A percentile compares a stretch with the other conserved stretches of the same genome.
Conservation (phyloP, 2,888 invertebrate species). For the Dynastes tityus region DNA sequence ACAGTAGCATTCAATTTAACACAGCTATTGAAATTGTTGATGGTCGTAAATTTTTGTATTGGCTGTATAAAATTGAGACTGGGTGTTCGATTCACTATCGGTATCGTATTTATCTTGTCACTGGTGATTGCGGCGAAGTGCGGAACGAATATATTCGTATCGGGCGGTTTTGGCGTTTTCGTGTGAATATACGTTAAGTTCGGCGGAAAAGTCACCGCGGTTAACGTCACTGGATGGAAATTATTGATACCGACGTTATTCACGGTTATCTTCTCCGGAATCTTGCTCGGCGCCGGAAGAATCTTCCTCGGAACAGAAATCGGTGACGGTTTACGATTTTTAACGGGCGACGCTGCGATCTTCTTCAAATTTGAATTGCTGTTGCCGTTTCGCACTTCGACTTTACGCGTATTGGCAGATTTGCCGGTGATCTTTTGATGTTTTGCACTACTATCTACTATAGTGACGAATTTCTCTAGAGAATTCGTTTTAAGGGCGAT, state of each 20-base stretch:
- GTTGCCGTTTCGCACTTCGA: slow-evolving; percentile 64
- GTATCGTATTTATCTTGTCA: slow-evolving; percentile 65
- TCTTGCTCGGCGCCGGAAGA: slow-evolving; percentile 68
- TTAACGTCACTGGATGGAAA: slow-evolving; percentile 67
- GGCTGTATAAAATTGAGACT: slow-evolving; percentile 68
- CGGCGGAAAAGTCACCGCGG: slow-evolving; percentile 66
- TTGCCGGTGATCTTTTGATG: slow-evolving; percentile 58
- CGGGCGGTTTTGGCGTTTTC: slow-evolving; percentile 68
- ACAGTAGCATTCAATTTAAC: slow-evolving; percentile 70
- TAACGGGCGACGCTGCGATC: slow-evolving; percentile 59
- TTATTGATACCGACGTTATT: slow-evolving; percentile 61
- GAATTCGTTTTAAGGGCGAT: slow-evolving; percentile 56
- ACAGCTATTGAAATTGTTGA: slow-evolving; percentile 66
- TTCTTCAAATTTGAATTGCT: slow-evolving; percentile 63
- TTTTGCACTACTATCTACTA: slow-evolving; percentile 62
- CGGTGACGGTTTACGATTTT: slow-evolving; percentile 63
- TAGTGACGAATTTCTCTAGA: slow-evolving; percentile 58
- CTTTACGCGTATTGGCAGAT: slow-evolving; percentile 61
- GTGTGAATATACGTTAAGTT: slow-evolving; percentile 69
- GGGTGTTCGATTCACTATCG: slow-evolving; percentile 66
- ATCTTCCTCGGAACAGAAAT: slow-evolving; percentile 68
- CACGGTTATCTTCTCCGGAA: slow-evolving; percentile 62
- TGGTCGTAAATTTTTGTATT: slow-evolving; percentile 65
- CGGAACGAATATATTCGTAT: slow-evolving; percentile 66
- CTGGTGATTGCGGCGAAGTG: slow-evolving; percentile 66